phyloP scores from a whole-genome alignment of 2,797 vertebrate genomes.

The Periparus ater region DNA sequence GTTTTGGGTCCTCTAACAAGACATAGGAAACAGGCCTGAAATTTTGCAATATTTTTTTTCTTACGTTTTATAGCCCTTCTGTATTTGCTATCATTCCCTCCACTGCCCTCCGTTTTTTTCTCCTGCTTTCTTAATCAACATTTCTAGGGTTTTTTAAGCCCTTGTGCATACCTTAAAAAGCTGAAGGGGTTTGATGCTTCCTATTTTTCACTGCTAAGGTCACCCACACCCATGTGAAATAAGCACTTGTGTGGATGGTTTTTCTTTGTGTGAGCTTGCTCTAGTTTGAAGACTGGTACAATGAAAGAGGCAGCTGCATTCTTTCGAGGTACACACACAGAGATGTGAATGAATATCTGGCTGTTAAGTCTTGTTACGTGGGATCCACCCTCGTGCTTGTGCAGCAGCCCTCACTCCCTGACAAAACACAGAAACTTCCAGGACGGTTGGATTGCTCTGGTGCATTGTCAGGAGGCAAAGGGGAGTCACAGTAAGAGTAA shows the following conservation, averaged over 20 bases:
- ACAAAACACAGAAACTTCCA: neutral
- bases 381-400: neutral
- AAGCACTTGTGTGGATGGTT: neutral
- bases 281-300: neutral
- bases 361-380: neutral
- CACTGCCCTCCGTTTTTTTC: fast-evolving
- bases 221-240: neutral
- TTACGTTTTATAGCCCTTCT: neutral
- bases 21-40: neutral
- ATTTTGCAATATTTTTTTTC: neutral
- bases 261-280: neutral
- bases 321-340: neutral
- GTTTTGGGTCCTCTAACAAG: neutral
- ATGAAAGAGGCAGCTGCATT: neutral
- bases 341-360: neutral
- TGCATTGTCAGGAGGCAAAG: neutral
- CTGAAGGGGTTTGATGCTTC: neutral
- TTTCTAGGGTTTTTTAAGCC: neutral
- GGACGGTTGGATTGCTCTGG: neutral
- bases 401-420: neutral
- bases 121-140: neutral
- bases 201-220: neutral
- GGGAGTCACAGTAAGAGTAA: neutral
- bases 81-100: neutral
- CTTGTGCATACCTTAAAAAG: neutral